phyloP scores from a whole-genome alignment of 2,888 invertebrate genomes.

The Cephus nigrinus region DNA sequence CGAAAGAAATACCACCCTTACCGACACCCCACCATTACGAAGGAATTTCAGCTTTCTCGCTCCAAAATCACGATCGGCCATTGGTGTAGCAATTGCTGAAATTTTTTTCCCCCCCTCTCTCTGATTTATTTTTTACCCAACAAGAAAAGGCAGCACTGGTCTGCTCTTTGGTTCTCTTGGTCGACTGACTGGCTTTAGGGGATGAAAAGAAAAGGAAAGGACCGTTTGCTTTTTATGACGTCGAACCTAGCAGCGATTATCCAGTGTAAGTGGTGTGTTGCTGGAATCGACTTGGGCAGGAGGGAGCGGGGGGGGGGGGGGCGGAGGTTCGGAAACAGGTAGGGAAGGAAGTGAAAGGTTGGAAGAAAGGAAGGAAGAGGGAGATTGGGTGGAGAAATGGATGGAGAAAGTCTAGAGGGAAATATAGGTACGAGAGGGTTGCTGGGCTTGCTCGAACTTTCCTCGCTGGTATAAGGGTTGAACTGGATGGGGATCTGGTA shows the following conservation, averaged over 20 bases:
- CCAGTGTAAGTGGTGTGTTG: conserved; percentile 36
- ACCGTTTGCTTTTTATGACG: conserved; percentile 14
- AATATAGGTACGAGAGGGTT: background rate
- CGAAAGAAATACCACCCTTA: too few species aligned
- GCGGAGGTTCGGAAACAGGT: background rate
- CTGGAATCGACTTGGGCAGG: conserved; percentile 18
- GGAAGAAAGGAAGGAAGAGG: conserved; percentile 12
- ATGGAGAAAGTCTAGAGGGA: background rate
- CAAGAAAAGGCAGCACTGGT: too few species aligned
- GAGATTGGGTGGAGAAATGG: conserved; percentile 9
- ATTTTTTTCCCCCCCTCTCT: too few species aligned
- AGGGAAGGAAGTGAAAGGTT: background rate
- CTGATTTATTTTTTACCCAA: too few species aligned
- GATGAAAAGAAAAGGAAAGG: background rate
- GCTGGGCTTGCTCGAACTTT: conserved; percentile 7
- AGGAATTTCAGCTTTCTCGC: too few species aligned
- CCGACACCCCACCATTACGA: too few species aligned
- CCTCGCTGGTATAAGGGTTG: conserved; percentile 13
- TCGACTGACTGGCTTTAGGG: too few species aligned
- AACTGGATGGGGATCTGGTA: conserved; percentile 6
- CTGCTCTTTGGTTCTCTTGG: too few species aligned
- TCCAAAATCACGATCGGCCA: too few species aligned
- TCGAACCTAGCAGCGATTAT: conserved; percentile 32
- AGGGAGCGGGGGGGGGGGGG: background rate
- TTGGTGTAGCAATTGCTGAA: too few species aligned